Evolutionary conservation across 1,140 invertebrate genomes (phyloP).

Genomic region (roundworm (Caenorhabditis elegans)): DNA sequence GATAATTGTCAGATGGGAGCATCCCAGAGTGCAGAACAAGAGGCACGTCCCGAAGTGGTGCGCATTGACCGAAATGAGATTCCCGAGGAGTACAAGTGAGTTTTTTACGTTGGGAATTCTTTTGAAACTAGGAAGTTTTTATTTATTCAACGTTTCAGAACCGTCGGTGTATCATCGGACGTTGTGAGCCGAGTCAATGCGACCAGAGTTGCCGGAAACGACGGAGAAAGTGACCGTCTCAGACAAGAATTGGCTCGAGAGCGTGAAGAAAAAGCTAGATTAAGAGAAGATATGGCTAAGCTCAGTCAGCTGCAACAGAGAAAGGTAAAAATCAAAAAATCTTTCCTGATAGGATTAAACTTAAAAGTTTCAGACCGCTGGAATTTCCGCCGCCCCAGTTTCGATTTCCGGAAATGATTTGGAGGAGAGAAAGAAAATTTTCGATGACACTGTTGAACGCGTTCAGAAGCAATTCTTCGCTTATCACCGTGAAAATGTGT

Average conservation of each 20-base stretch:
- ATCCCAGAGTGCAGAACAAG: conserved; percentile 37
- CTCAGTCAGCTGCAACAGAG: conserved; percentile 36
- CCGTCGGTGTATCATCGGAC: conserved; percentile 46
- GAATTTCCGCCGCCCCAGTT: conserved; percentile 11
- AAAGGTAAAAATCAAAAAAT: not conserved
- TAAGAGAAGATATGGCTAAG: conserved; percentile 37
- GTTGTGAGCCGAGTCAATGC: conserved; percentile 44
- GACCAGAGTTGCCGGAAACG: conserved; percentile 6
- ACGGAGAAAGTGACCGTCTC: conserved; percentile 38
- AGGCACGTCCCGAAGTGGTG: conserved; percentile 28
- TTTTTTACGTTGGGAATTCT: no score
- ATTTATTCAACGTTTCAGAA: not conserved
- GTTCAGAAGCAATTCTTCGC: conserved; percentile 49
- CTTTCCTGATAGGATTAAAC: not conserved
- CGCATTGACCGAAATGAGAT: conserved; percentile 41
- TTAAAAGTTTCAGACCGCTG: not conserved
- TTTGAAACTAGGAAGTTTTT: not conserved
- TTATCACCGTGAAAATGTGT: conserved; percentile 49
- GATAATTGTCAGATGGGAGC: conserved; percentile 41
- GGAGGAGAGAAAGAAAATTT: conserved; percentile 48
- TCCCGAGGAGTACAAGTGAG: conserved; percentile 43
- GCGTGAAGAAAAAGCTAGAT: conserved; percentile 39
- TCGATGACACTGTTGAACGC: conserved; percentile 49
- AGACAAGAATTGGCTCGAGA: conserved; percentile 35
- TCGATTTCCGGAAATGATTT: conserved; percentile 36